Base-by-base conservation (phyloP, 2,113 vertebrate genomes). In the Andinoacara biseriatus region DNA sequence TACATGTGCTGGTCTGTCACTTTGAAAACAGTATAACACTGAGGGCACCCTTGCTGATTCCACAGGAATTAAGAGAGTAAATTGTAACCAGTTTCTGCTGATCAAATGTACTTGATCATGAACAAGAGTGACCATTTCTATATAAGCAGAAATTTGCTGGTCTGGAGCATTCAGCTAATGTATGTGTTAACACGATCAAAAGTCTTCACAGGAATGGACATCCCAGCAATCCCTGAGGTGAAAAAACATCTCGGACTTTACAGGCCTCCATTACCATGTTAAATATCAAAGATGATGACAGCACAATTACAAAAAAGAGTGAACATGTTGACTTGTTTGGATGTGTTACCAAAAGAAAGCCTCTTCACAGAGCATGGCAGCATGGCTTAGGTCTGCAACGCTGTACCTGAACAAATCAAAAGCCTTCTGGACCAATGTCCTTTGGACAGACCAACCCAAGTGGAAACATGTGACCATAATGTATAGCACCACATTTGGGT, bases 151-250 rank as follows among this genome's bases (percentile, higher is more conserved):
- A 29, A 15, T 69, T 11, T 69, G 63, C 40, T 20, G 3, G 17
- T 49, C 24, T 49, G 24, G 15, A 29, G 18, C 63, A 69, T 69
- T 49, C 63, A 69, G 62, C 5, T 33, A 33, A 5, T 33, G 40
- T 67, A 15, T 69, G 15, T 49, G 24, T 69, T 18, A 29, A 69
- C 2, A 69, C 63, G 49, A 49, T 4, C 40, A 49, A 69, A 3
- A 49, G 24, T 69, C 9, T 49, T 69, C 1, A 49, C 18, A 13
- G 0, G 63, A 3, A 7, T 54, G 3, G 18, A 54, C 3, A 18
- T 8, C 49, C 49, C 18, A 9, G 18, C 15, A 69, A 24, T 69
- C 15, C 40, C 40, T 10, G 11, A 11, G 26, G 0, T 43, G 40
- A 43, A 11, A 43, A 43, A 43, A 43, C 38, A 40, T 10, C 10